Evolutionary conservation across 2,888 invertebrate genomes (phyloP), one percentile per base, ranked within the genome.

Genomic region (Monoplex corrugatus): DNA sequence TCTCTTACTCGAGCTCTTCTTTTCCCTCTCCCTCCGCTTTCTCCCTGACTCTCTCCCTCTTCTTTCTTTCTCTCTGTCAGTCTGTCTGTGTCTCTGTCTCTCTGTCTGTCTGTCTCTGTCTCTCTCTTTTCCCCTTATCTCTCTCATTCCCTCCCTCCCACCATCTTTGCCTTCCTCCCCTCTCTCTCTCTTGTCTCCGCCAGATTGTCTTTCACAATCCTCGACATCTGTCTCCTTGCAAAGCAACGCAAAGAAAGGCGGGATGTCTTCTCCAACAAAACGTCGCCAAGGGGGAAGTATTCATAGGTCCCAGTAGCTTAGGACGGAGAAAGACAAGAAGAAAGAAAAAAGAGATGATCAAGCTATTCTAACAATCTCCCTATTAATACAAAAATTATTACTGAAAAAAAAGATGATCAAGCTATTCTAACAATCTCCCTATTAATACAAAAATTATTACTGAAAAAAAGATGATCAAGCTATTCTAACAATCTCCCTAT

Each of bases 191-290:
- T 0, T 8, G 23, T 40, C 28, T 38, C 43, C 43, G 43, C 23
- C 35, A 43, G 80, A 80, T 80, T 80, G 80, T 80, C 80, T 80
- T 80, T 80, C 80, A 80, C 80, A 80, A 80, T 35, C n/a, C 0
- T 68, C 28, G 28, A 80, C 80, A 38, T 38, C 38, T 40, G 80
- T 80, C 28, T 23, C 28, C 43, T 28, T 40, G 80, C 80, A 43
- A 78, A 78, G 23, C 38, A 80, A 68, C 23, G 68, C 43, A 13
- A 80, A n/a, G 68, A 43, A 80, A 40, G 38, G 43, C 43, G 80
- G 80, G 80, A 19, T 80, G 80, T 80, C 80, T 80, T 80, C 16
- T 43, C 80, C 19, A 13, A 68, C 68, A 68, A 68, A 28, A n/a
- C 68, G n/a, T 8, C 68, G 6, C 23, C 23, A 6, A n/a, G 6